These are phyloP conservation scores for Tokudaia tokunoshimensis DNA, from an alignment of 2,797 vertebrate species.

Conservation along the genomic window DNA sequence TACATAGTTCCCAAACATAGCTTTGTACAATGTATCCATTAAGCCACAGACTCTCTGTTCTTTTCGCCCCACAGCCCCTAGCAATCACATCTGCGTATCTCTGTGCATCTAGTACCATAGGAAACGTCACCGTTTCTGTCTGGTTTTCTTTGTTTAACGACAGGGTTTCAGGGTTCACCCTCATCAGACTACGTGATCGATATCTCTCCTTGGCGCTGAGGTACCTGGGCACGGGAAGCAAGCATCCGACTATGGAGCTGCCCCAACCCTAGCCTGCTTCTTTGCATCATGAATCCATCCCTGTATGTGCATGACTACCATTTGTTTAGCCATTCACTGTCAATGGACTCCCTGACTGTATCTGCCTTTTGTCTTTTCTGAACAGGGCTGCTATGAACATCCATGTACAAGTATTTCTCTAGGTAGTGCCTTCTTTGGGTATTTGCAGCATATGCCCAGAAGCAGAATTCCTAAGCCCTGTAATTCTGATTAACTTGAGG, in stretches of 20 bases:
- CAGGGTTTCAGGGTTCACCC: neutral
- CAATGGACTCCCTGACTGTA: neutral
- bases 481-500: neutral
- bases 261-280: neutral
- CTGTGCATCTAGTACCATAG: neutral
- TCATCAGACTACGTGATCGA: neutral
- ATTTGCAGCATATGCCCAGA: neutral
- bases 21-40: neutral
- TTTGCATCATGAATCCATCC: neutral
- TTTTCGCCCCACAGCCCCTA: neutral
- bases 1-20: neutral
- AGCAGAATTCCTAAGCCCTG: neutral
- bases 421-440: neutral
- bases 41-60: neutral
- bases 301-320: neutral
- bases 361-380: neutral
- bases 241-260: neutral
- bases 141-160: neutral
- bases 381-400: neutral
- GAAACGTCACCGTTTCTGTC: neutral
- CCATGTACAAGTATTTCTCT: neutral
- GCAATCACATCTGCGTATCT: neutral
- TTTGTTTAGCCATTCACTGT: neutral
- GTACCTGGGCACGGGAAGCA: neutral
- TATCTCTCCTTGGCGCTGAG: neutral